phyloP scores from a whole-genome alignment of 2,888 invertebrate species.

The Thereva nobilitata region DNA sequence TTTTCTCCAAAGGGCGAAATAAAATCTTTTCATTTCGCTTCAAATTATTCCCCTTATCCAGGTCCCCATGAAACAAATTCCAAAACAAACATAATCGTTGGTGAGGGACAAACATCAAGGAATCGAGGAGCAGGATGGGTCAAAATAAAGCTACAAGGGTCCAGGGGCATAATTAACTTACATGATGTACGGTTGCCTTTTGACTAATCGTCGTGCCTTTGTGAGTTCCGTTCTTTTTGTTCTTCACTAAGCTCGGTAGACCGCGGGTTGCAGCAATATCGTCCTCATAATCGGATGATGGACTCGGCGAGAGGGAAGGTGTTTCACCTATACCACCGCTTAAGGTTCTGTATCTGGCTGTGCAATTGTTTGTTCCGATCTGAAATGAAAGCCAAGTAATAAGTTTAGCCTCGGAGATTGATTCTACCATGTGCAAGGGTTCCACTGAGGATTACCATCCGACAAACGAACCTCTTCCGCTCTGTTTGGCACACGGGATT shows the following conservation, averaged over 20 bases:
- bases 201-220: constrained; percentile 62
- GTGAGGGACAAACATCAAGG: not conserved
- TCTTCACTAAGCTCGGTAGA: constrained; percentile 52
- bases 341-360: constrained; percentile 59
- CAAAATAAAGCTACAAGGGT: constrained; percentile 35
- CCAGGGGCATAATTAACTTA: constrained; percentile 59
- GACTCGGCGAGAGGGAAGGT: constrained; percentile 64
- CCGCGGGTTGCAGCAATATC: constrained; percentile 64
- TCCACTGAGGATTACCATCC: constrained; percentile 30
- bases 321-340: constrained; percentile 64
- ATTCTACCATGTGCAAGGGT: constrained; percentile 24
- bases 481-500: constrained; percentile 18
- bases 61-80: constrained; percentile 20
- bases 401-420: constrained; percentile 30
- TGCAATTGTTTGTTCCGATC: constrained; percentile 60
- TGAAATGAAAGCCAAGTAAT: constrained; percentile 42
- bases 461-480: constrained; percentile 30
- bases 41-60: not conserved
- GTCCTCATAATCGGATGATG: constrained; percentile 71
- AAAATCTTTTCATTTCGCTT: constrained; percentile 25
- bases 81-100: constrained; percentile 23
- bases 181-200: constrained; percentile 69
- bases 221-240: constrained; percentile 57
- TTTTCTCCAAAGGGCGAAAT: constrained; percentile 16
- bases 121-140: constrained; percentile 47